phyloP scores from a whole-genome alignment of 2,113 vertebrate genomes.

The Peucedramus taeniatus region DNA sequence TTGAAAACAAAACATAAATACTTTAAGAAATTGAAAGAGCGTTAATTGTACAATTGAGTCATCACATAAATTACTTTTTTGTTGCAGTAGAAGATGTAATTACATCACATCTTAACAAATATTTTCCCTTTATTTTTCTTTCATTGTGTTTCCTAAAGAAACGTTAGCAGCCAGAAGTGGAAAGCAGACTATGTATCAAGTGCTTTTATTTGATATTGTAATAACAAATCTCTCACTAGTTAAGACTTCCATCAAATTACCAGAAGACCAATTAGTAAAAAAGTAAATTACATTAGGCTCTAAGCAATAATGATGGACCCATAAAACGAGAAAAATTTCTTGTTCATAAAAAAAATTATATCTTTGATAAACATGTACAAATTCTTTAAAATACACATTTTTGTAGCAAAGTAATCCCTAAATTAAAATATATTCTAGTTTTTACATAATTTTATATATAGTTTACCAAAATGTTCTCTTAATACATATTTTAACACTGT shows the following conservation, averaged over 20 bases:
- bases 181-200: background rate
- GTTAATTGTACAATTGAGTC: background rate
- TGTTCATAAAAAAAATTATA: conserved; percentile 5
- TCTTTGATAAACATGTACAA: conserved; percentile 54
- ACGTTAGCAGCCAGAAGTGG: conserved; percentile 6
- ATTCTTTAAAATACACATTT: conserved; percentile 68
- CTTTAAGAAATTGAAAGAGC: background rate
- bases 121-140: conserved; percentile 18
- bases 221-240: background rate
- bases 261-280: background rate
- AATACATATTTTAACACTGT: conserved; percentile 74
- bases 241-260: background rate
- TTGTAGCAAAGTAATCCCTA: conserved; percentile 70
- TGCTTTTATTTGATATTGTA: background rate
- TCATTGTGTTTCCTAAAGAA: background rate
- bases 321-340: conserved; percentile 24
- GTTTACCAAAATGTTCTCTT: conserved; percentile 74
- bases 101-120: background rate
- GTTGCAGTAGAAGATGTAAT: background rate
- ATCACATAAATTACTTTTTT: background rate
- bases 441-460: conserved; percentile 70
- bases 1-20: background rate
- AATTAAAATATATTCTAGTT: conserved; percentile 77
- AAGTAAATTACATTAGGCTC: background rate
- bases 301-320: background rate